Base-by-base conservation (phyloP, 1,140 invertebrate species). In the Anagrus nilaparvatae region DNA sequence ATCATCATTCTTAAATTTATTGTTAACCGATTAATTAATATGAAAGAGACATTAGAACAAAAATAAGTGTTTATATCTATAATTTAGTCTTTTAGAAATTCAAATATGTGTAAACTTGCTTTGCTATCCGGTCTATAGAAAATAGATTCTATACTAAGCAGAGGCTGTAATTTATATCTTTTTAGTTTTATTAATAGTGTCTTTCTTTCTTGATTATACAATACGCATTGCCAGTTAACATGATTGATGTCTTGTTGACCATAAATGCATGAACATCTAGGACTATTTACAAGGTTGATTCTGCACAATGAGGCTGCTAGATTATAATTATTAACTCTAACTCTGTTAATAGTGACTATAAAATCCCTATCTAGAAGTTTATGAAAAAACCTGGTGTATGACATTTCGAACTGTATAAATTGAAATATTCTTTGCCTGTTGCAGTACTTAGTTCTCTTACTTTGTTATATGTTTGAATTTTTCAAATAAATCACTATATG, bases 271-370 rank as follows among this genome's bases (percentile, higher is more conserved):
- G 4, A 12, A 19, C 40, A 33, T 4, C 3, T 6, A 9, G 40
- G 30, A 29, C 16, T 19, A 12, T 4, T 12, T 3, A 19, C 33
- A 21, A 42, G 25, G 13, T 24, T 24, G 14, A 42, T 14, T 33
- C 23, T 23, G 17, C 6, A 6, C 21, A 42, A 18, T n/a, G 40
- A 42, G 14, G 4, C 20, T 6, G 19, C 24, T 16, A 42, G 17
- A 29, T 27, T 28, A 19, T 42, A 42, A 27, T 42, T 29, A 7
- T 27, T 14, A 9, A 31, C 14, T 24, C 40, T 13, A 16, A n/a
- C 8, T 40, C 27, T 31, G 19, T 40, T 40, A 17, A 40, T 40
- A n/a, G n/a, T n/a, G n/a, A n/a, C n/a, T n/a, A n/a, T n/a, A n/a
- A n/a, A n/a, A n/a, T n/a, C n/a, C n/a, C n/a, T n/a, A n/a, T n/a